phyloP scores from a whole-genome alignment of 1,140 invertebrate species.

The Plodia interpunctella region DNA sequence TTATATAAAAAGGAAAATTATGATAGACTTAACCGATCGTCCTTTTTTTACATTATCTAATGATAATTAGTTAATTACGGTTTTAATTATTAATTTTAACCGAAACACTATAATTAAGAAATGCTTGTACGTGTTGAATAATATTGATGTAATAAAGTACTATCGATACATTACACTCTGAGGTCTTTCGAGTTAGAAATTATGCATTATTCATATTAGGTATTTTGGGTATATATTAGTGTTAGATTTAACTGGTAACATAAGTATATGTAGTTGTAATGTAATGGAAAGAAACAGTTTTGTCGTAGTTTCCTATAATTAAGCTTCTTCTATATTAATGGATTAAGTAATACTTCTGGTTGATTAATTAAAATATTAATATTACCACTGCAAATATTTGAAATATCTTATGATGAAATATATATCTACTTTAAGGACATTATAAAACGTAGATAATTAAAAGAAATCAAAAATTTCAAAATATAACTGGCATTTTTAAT shows the following conservation, averaged over 20 bases:
- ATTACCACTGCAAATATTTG: slow-evolving; percentile 79
- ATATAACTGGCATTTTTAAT: slow-evolving; percentile 75
- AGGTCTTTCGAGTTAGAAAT: slow-evolving; percentile 71
- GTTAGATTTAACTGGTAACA: slow-evolving; percentile 74
- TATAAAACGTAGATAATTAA: slow-evolving; percentile 79
- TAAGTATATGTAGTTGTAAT: slow-evolving; percentile 75
- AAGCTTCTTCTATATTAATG: slow-evolving; percentile 78
- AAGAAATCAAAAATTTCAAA: slow-evolving; percentile 77
- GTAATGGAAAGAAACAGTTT: slow-evolving; percentile 72
- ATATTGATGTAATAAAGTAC: slow-evolving; percentile 68
- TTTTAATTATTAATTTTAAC: slow-evolving; percentile 77
- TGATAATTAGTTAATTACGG: slow-evolving; percentile 79
- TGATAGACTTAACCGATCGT: slow-evolving; percentile 75
- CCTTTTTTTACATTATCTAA: slow-evolving; percentile 70
- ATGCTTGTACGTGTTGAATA: slow-evolving; percentile 66
- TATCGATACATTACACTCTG: slow-evolving; percentile 66
- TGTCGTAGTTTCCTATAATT: slow-evolving; percentile 76
- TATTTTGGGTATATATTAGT: slow-evolving; percentile 77
- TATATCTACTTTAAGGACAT: slow-evolving; percentile 78
- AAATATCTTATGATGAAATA: slow-evolving; percentile 77
- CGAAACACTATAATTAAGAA: slow-evolving; percentile 70
- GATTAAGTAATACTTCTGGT: slow-evolving; percentile 77
- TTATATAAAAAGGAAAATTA: slow-evolving; percentile 78
- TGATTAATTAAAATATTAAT: slow-evolving; percentile 77
- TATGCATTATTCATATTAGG: slow-evolving; percentile 77